Evolutionary conservation across 1,140 invertebrate genomes (phyloP), one percentile per base, ranked within the genome.

Genomic region (Drosophila burlai): DNA sequence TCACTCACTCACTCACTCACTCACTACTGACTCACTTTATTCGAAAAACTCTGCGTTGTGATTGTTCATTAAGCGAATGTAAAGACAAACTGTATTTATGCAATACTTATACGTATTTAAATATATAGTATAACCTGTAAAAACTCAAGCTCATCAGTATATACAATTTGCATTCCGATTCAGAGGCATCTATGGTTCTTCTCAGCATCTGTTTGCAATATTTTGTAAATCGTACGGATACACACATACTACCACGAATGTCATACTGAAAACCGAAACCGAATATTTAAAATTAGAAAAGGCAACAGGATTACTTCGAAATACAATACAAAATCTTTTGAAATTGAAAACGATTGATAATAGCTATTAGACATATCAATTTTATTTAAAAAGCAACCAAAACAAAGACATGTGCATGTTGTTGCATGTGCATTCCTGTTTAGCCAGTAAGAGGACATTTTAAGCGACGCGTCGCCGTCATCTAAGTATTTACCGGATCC

Each of bases 291-390:
- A 54, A 38, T 57, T 64, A 58, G 63, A 43, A 26, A 65, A 75
- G 29, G 67, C 59, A 89, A 89, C 76, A 72, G 62, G 83, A 84
- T 77, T 80, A 80, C 83, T 85, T 85, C 80, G 47, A 85, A 40
- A 82, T 64, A 90, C 74, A 90, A 89, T 83, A 87, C 77, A 79
- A 79, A 80, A 54, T 68, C 74, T 81, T 89, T 76, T 80, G 74
- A 85, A 91, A 91, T 90, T 80, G 81, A 91, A 90, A 92, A 91
- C 90, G 87, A 92, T 92, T 91, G 90, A 93, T 93, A 93, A 92
- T 93, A 93, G 92, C 69, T 93, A 91, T 91, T 93, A 93, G 92
- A 93, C 92, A 93, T 93, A 93, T 93, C 92, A 93, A 85, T 81
- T 91, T 86, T 81, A 83, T 87, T 81, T 81, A 89, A 76, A 78